Base-by-base conservation (phyloP, 2,113 vertebrate species). In the Melanotaenia duboulayi region DNA sequence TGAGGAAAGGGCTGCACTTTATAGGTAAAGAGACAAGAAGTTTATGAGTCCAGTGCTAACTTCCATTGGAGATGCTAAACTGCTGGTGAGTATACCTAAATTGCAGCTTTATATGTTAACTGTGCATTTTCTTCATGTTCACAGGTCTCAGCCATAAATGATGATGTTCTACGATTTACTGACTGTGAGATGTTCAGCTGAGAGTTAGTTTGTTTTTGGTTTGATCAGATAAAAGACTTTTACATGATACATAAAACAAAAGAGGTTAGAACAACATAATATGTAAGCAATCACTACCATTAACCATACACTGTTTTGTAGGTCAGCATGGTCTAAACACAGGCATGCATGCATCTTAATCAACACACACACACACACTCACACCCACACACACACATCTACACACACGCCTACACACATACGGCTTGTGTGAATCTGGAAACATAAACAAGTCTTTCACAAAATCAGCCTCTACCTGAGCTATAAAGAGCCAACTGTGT, bases 391-490 rank as follows among this genome's bases (percentile, higher is more conserved):
- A n/a, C 63, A 23, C 59, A 16, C 66, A 71, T 65, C 55, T 72
- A 71, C 62, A 76, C 61, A 77, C 51, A 73, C 55, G 67, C 62
- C 44, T 68, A 71, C 62, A 76, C 61, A 77, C 52, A 73, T 28
- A 25, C 40, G 6, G 54, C 57, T 40, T 78, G 81, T 80, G 81
- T 86, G 85, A 85, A 86, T 60, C 67, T 90, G 82, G 74, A 91
- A 90, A 89, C 81, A 92, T 90, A 93, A 85, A 79, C 81, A 87
- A 68, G 80, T 85, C 92, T 91, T 93, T 93, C 92, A 93, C 90
- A 80, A 83, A 83, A 84, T 86, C 81, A 73, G 82, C 82, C 82
- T 87, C 82, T 87, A 92, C 92, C 85, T 93, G 90, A 75, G 82
- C 68, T 76, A 92, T 92, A 92, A 92, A 90, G 92, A 87, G 71